Percentiles rank a stretch among this genome's conserved stretches.
phyloP scores from a whole-genome alignment of 2,797 vertebrate genomes.

The Danio choprae region DNA sequence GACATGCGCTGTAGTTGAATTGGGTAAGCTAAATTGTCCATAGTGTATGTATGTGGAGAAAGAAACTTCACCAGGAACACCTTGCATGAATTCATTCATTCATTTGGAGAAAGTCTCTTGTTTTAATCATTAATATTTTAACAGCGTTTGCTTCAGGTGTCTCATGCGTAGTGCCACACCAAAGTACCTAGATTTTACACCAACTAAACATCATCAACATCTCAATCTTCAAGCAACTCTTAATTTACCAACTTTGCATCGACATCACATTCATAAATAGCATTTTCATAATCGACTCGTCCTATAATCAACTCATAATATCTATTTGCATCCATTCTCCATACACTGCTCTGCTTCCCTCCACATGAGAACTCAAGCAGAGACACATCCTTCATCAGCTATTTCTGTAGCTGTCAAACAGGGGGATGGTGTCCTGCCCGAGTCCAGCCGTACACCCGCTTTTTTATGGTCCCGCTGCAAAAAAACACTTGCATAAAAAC shows the following conservation, averaged over 20 bases:
- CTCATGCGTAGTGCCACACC: no score
- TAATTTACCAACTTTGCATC: neutral
- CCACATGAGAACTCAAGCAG: conserved; percentile 37
- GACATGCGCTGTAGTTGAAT: no score
- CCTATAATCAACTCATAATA: neutral
- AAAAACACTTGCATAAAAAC: conserved; percentile 86
- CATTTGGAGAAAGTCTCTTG: no score
- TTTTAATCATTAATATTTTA: no score
- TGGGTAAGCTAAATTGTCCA: no score
- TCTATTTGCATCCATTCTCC: conserved; percentile 10
- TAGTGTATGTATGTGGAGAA: no score
- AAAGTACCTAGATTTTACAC: no score
- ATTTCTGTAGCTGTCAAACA: conserved; percentile 75
- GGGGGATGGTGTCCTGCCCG: conserved; percentile 31
- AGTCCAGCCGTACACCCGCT: conserved; percentile 8
- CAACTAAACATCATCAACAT: no score
- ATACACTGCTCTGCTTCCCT: conserved; percentile 16
- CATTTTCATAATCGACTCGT: neutral
- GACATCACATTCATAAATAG: neutral
- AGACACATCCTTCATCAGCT: conserved; percentile 72
- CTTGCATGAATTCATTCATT: no score
- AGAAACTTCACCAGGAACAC: no score
- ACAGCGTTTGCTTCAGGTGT: no score
- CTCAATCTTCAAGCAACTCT: no score
- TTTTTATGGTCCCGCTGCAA: conserved; percentile 75